Evolutionary conservation across 2,113 vertebrate species (phyloP), one percentile per base, ranked within the genome.

Genomic region (Sitta europaea): DNA sequence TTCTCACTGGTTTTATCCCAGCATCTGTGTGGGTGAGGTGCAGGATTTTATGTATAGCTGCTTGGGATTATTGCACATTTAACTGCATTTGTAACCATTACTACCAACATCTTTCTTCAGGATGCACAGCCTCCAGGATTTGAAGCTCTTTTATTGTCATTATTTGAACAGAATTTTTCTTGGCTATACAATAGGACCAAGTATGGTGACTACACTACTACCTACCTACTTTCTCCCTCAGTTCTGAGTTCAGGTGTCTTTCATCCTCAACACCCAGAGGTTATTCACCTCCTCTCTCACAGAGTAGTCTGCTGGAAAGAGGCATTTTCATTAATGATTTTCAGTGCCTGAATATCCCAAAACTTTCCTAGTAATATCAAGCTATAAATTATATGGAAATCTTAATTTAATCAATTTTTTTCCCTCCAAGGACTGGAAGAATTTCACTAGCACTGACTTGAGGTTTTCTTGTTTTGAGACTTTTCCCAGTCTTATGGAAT

Each of bases 121-220:
- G 57, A 53, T 47, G n/a, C 40, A 20, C 24, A 73, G 4, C 22
- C 33, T 54, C 15, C 55, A 43, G 54, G 40, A 50, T 59, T 38
- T 68, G 19, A 35, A 4, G n/a, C 4, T 57, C 31, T 63, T 81
- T 85, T 23, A 14, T 35, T 54, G 16, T 22, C 0, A 0, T 58
- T 23, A 43, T 14, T 66, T 62, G 28, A 63, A 63, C 0, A 8
- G 38, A 22, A 43, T 63, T 90, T 88, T 76, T 18, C 15, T 77
- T 81, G 51, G 35, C 25, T 81, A 15, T 35, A 6, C n/a, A 35
- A 36, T 88, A 82, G 54, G 42, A 67, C 6, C 17, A 43, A 47
- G 9, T 47, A n/a, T 25, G 27, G 17, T 38, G 31, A 54, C 47
- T 43, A 50, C 24, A 50, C 24, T 23, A 29, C 31, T 40, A 33